Evolutionary conservation across 2,888 invertebrate genomes (phyloP).

Genomic region (Patella caerulea): DNA sequence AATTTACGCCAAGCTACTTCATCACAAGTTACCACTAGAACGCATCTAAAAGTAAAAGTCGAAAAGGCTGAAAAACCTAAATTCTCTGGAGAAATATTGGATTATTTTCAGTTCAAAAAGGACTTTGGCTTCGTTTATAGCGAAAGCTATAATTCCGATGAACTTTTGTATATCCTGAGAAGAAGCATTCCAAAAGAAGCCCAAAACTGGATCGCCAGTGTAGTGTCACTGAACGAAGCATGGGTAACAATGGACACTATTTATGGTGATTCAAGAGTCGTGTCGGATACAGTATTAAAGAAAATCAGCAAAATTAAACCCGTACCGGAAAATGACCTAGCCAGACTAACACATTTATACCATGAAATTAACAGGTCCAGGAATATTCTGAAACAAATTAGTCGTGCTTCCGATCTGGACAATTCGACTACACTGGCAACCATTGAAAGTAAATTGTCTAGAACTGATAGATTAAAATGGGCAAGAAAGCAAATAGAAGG

Average conservation of each 20-base stretch:
- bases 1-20: neutral
- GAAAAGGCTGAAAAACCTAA: neutral
- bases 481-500: neutral
- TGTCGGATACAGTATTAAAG: constrained; percentile 6
- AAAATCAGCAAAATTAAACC: constrained; percentile 10
- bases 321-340: neutral
- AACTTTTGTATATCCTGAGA: neutral
- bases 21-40: too few species aligned
- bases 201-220: neutral
- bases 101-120: neutral
- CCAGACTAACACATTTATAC: neutral
- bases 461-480: constrained; percentile 1
- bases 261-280: constrained; percentile 3
- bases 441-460: constrained; percentile 1
- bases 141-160: neutral
- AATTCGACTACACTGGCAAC: neutral
- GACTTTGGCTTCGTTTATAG: neutral
- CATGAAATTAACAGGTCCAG: neutral
- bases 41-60: neutral
- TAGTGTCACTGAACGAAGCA: neutral
- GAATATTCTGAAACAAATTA: neutral
- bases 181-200: constrained; percentile 2
- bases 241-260: neutral
- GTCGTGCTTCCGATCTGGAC: neutral
- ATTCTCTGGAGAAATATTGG: neutral